phyloP scores from a whole-genome alignment of 2,888 invertebrate species.

The Anoplius nigerrimus region DNA sequence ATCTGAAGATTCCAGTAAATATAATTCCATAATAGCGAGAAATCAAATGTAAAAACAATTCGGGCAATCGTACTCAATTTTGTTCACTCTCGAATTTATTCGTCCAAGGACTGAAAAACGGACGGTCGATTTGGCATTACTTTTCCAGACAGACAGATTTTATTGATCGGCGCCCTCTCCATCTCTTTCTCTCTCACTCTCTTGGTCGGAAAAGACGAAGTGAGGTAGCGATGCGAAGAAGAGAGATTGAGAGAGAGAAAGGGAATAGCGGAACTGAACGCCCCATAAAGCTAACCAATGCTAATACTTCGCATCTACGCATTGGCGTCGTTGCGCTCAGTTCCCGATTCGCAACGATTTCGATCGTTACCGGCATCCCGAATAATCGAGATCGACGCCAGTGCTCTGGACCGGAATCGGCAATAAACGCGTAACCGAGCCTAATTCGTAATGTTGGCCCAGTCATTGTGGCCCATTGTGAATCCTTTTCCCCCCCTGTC shows the following conservation, averaged over 20 bases:
- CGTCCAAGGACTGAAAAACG: conserved; percentile 41
- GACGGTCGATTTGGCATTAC: conserved; percentile 70
- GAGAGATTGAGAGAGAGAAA: conserved; percentile 42
- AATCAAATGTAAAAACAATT: background rate
- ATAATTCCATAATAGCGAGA: too few species aligned
- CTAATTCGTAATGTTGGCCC: conserved; percentile 73
- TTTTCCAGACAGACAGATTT: conserved; percentile 71
- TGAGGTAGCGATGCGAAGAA: conserved; percentile 5
- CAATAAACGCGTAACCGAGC: conserved; percentile 74
- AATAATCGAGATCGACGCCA: conserved; percentile 59
- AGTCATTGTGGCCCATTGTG: conserved; percentile 64
- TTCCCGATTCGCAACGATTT: conserved; percentile 27
- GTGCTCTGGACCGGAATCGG: conserved; percentile 69
- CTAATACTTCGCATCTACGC: conserved; percentile 76
- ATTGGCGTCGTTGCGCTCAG: conserved; percentile 64
- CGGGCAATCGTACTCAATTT: conserved; percentile 11
- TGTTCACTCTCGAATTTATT: conserved; percentile 47
- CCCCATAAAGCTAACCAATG: conserved; percentile 80
- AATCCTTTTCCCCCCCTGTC: conserved; percentile 43
- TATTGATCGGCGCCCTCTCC: conserved; percentile 65
- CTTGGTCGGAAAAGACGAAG: conserved; percentile 12
- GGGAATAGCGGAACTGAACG: conserved; percentile 76
- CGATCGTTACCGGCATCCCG: conserved; percentile 11
- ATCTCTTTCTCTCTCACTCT: conserved; percentile 7
- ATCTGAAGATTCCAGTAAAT: too few species aligned